Evolutionary conservation across 2,797 vertebrate genomes (phyloP), one percentile per base, ranked within the genome.

Genomic region (Helostoma temminkii): DNA sequence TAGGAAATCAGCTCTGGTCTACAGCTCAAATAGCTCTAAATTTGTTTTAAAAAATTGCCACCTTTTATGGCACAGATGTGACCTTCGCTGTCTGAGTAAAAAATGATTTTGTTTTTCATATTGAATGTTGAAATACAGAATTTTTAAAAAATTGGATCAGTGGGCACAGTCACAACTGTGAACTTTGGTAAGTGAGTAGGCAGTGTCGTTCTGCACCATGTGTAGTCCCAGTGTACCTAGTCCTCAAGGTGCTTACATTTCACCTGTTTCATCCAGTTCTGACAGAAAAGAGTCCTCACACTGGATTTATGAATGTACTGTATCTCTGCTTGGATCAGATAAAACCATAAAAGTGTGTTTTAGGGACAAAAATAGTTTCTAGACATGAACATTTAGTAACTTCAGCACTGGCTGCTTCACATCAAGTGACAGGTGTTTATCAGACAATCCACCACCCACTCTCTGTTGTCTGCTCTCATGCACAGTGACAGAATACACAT

Each of bases 201-300:
- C 69, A 53, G 46, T 7, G 32, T 8, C n/a, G 25, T 52, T 68
- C 55, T 53, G 53, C 32, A 16, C 2, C 0, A 21, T 64, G 70
- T 76, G 71, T 76, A 32, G 37, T 76, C 53, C 59, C 66, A 15
- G 37, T 30, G 43, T 57, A 55, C 36, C 59, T 67, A 43, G 16
- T 60, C 62, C 68, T 54, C 8, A 6, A 48, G 60, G 70, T 52
- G 66, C 76, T 66, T 24, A 28, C 26, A 37, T 67, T 77, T 78
- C 77, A 76, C 57, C 59, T 45, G 39, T n/a, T n/a, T n/a, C n/a
- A n/a, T 61, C 62, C 9, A 9, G 4, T n/a, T 70, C 41, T 80
- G 71, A 76, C 71, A 75, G 43, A 1, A 10, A 14, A 2, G 19
- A 30, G 22, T 41, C 43, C 14, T 55, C 50, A 34, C 15, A 14